These are phyloP conservation scores for Brachyhypopomus occidentalis DNA, from an alignment of 2,113 vertebrate species.

Conservation along the genomic window DNA sequence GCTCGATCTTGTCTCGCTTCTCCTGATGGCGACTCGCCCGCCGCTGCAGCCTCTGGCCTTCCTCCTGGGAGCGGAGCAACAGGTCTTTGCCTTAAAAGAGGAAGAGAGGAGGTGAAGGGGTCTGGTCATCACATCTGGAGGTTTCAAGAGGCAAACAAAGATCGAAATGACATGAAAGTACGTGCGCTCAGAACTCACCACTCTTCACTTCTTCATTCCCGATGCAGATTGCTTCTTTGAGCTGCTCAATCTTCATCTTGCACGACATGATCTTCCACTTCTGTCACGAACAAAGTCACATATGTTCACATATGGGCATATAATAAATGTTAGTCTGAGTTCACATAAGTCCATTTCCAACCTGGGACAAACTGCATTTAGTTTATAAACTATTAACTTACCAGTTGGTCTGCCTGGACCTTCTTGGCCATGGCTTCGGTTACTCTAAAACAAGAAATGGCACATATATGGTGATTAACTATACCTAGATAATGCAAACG, in stretches of 20 bases:
- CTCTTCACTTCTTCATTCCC: conserved; percentile 87
- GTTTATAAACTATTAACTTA: conserved; percentile 70
- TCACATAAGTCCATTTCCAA: not conserved
- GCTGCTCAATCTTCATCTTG: conserved; percentile 92
- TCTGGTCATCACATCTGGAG: not conserved
- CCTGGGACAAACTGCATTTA: not conserved
- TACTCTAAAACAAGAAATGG: conserved; percentile 73
- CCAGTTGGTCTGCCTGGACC: conserved; percentile 86
- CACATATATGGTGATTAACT: not conserved
- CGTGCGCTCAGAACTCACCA: conserved; percentile 83
- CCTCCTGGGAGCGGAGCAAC: conserved; percentile 85
- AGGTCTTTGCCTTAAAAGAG: conserved; percentile 78
- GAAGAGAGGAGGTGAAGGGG: conserved; percentile 37
- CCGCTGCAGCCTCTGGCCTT: conserved; percentile 86
- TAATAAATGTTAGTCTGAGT: not conserved
- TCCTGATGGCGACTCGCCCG: conserved; percentile 90
- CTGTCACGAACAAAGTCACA: conserved; percentile 70
- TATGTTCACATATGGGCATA: not conserved
- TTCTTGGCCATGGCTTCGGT: conserved; percentile 87
- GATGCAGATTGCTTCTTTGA: conserved; percentile 90
- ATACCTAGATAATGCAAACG: too few relatives aligned
- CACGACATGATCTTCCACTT: conserved; percentile 99
- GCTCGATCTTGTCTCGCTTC: conserved; percentile 95
- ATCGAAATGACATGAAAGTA: not conserved
- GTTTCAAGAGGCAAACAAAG: not conserved